These are phyloP conservation scores for Actinernus sp. DNA, from an alignment of 92 coral and sea anemone species.

Conservation along the genomic window DNA sequence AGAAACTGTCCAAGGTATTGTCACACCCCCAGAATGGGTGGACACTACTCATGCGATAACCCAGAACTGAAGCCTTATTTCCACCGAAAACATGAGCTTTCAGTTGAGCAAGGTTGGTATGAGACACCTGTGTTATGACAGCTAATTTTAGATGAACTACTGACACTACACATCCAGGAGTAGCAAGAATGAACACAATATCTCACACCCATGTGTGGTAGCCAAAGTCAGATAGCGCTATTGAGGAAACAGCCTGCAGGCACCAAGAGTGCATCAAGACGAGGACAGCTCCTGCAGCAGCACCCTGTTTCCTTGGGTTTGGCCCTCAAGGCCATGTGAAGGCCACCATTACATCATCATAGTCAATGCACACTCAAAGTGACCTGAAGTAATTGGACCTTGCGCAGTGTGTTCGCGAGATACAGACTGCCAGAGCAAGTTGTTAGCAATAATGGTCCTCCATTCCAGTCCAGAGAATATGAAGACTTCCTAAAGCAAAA, in stretches of 20 bases:
- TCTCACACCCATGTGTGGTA: constrained; percentile 5
- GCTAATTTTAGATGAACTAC: constrained; percentile 33
- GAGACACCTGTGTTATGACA: constrained; percentile 1
- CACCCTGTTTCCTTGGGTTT: constrained; percentile 15
- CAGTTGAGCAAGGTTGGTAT: too few species aligned
- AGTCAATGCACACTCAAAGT: constrained; percentile 43
- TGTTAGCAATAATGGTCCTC: too few species aligned
- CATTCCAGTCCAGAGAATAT: too few species aligned
- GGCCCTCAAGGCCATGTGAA: constrained; percentile 7
- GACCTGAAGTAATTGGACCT: constrained; percentile 53
- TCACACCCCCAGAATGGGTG: too few species aligned
- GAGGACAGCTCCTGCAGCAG: not conserved
- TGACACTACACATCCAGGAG: constrained; percentile 43
- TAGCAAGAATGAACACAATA: constrained; percentile 23
- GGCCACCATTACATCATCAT: too few species aligned
- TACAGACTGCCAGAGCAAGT: too few species aligned
- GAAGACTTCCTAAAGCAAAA: constrained; percentile 9
- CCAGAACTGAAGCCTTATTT: too few species aligned
- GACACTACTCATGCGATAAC: too few species aligned
- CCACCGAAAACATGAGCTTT: too few species aligned
- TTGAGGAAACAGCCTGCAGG: not conserved
- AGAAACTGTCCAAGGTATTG: constrained; percentile 29
- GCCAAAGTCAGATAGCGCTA: constrained; percentile 6
- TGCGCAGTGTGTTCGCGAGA: too few species aligned
- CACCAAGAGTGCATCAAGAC: constrained; percentile 6